Conservation (phyloP, 1,140 invertebrate genomes). For the Cepaea nemoralis region DNA sequence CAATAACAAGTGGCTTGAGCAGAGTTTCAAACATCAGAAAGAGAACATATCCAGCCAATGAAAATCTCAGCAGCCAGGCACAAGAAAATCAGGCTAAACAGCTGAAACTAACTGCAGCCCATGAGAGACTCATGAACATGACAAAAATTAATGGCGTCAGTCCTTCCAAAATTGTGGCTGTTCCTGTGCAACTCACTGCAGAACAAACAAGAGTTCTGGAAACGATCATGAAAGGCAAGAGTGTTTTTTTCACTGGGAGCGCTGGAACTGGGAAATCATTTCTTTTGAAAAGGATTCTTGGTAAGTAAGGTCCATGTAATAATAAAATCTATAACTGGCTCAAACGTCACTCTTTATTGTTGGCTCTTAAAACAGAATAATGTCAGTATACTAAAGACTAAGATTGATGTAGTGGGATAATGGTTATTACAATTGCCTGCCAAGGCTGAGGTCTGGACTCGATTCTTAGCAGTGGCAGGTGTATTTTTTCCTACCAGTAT, state of each 20-base stretch:
- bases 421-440: no score
- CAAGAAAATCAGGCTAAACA: slow-evolving; percentile 20
- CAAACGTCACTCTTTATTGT: background rate
- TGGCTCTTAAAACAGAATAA: no score
- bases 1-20: background rate
- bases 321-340: background rate
- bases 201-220: slow-evolving; percentile 87
- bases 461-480: no score
- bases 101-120: slow-evolving; percentile 24
- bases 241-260: slow-evolving; percentile 92
- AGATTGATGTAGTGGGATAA: no score
- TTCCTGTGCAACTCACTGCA: slow-evolving; percentile 76
- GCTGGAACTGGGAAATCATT: slow-evolving; percentile 98
- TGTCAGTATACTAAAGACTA: no score
- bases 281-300: slow-evolving; percentile 86
- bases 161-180: slow-evolving; percentile 46
- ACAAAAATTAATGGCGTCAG: slow-evolving; percentile 38
- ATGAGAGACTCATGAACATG: slow-evolving; percentile 18
- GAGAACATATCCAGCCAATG: background rate
- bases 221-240: slow-evolving; percentile 82
- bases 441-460: no score
- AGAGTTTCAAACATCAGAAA: background rate
- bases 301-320: slow-evolving; percentile 58
- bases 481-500: no score
- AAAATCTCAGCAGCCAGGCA: background rate